Evolutionary conservation across 2,797 vertebrate species (phyloP).

Genomic region (Crenuchus spilurus): DNA sequence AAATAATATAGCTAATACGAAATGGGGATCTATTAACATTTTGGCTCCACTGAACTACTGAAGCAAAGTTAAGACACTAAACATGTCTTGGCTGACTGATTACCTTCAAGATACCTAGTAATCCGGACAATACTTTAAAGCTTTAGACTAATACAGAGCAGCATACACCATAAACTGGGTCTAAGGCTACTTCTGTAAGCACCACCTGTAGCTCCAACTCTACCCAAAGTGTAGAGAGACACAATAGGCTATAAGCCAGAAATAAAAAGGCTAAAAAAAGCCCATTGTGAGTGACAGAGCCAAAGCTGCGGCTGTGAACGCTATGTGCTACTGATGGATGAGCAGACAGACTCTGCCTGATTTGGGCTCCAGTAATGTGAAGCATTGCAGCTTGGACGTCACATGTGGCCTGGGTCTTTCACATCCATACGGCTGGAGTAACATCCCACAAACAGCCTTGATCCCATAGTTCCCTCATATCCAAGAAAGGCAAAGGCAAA

Average conservation of each 20-base stretch:
- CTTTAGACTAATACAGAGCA: too few species aligned
- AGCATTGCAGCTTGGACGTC: constrained; percentile 53
- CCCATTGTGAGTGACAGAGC: constrained; percentile 56
- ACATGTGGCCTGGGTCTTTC: constrained; percentile 62
- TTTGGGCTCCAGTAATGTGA: constrained; percentile 61
- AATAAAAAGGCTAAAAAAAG: constrained; percentile 65
- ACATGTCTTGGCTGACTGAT: not conserved
- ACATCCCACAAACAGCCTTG: constrained; percentile 50
- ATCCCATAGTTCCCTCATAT: constrained; percentile 63
- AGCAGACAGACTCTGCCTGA: constrained; percentile 49
- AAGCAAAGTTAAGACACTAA: not conserved
- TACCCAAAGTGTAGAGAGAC: constrained; percentile 21
- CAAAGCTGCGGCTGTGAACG: constrained; percentile 48
- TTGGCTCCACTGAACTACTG: not conserved
- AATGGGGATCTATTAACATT: too few species aligned
- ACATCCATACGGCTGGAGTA: constrained; percentile 55
- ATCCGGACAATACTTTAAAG: too few species aligned
- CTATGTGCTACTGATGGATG: constrained; percentile 61
- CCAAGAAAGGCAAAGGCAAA: constrained; percentile 55
- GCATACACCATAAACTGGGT: too few species aligned
- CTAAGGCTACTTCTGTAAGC: not conserved
- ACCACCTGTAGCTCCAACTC: constrained; percentile 6
- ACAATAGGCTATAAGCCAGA: constrained; percentile 44
- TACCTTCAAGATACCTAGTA: too few species aligned
- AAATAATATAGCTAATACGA: too few species aligned